Base-by-base conservation (phyloP, 2,888 invertebrate species). In the Lithophane leautieri region DNA sequence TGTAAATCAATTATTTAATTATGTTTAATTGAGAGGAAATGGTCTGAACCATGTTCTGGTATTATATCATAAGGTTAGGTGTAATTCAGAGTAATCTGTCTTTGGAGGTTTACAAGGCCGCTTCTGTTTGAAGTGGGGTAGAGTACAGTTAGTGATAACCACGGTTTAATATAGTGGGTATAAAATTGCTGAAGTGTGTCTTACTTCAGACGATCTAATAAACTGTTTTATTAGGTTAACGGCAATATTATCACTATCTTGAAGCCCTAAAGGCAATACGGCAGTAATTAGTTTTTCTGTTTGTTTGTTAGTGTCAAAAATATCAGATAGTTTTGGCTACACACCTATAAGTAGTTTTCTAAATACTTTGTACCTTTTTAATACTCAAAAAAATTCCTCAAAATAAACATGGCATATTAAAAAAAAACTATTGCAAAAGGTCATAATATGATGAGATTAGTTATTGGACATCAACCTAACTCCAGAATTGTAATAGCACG, bases 1-100 rank as follows among this genome's bases (percentile, higher is more conserved):
- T 78, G 86, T 88, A 88, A 88, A 87, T 88, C 88, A 89, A 89
- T 89, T 86, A 89, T 87, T 89, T 89, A 89, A 89, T 89, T 84
- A 78, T 73, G 76, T 85, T 87, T 89, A 89, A 89, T 88, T 89
- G 87, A 74, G 82, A 88, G 89, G 87, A 88, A 88, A 82, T 83
- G 82, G 71, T 76, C 42, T 66, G 56, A 61, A 76, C 73, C 73
- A 80, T 79, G 78, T 82, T 78, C 56, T 70, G n/a, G 25, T 68
- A 77, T 83, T 87, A 79, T 58, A 86, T 77, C 76, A 68, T 70
- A 76, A 76, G 79, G 68, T 78, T 76, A 70, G 66, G 60, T 78
- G 80, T 65, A 68, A 76, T 87, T 74, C 66, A 50, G 70, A 52
- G 77, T 79, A 78, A 81, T 87, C 61, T 76, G 50, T 83, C 78